Conservation (phyloP, 1,140 invertebrate genomes). For the Eumeta japonica region DNA sequence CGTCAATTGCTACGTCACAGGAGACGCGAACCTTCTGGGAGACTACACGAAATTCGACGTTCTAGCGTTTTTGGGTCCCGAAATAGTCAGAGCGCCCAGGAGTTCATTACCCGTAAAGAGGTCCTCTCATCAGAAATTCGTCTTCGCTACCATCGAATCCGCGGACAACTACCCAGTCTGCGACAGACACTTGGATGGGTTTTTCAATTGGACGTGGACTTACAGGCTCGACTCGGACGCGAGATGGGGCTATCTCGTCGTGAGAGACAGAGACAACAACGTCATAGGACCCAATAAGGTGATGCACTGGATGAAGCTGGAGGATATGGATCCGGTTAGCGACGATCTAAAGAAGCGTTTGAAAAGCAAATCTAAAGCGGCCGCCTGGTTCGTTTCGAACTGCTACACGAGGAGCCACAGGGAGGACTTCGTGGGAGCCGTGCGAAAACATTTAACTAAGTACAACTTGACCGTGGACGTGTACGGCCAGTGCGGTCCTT, state of each 20-base stretch:
- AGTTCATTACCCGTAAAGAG: slow-evolving; percentile 19
- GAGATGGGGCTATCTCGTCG: slow-evolving; percentile 52
- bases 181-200: slow-evolving; percentile 27
- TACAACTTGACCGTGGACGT: slow-evolving; percentile 58
- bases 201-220: slow-evolving; percentile 67
- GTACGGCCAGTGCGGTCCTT: slow-evolving; percentile 66
- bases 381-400: slow-evolving; percentile 67
- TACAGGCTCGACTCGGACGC: slow-evolving; percentile 66
- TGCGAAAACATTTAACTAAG: slow-evolving; percentile 54
- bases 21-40: slow-evolving; percentile 15
- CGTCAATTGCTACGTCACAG: slow-evolving; percentile 29
- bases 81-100: slow-evolving; percentile 12
- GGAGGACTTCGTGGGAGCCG: slow-evolving; percentile 57
- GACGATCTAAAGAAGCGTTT: slow-evolving; percentile 27
- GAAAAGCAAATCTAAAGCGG: slow-evolving; percentile 42
- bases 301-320: slow-evolving; percentile 28
- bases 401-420: slow-evolving; percentile 59
- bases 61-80: slow-evolving; percentile 27
- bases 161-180: slow-evolving; percentile 39
- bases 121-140: slow-evolving; percentile 12
- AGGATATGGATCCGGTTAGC: slow-evolving; percentile 29
- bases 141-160: slow-evolving; percentile 33
- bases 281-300: slow-evolving; percentile 29
- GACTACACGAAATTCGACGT: slow-evolving; percentile 24
- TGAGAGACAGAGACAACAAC: slow-evolving; percentile 23